Evolutionary conservation across 2,113 vertebrate genomes (phyloP).

Genomic region (Pampusana beccarii): DNA sequence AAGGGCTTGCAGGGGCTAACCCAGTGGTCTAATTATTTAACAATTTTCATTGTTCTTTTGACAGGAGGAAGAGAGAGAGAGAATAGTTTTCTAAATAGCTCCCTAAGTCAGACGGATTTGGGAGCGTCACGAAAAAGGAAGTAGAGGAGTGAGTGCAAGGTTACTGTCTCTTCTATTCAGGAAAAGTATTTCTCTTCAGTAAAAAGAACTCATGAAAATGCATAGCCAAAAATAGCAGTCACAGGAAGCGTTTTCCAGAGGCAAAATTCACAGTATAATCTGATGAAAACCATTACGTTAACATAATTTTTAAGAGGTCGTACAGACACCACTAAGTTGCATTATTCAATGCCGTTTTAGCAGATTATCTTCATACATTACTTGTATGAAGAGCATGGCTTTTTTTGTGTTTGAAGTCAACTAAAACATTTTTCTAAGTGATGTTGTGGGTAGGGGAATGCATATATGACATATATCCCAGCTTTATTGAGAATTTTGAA

Average conservation of each 20-base stretch:
- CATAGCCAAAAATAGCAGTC: not conserved
- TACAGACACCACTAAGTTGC: not conserved
- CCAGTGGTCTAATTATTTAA: not conserved
- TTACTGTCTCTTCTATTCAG: not conserved
- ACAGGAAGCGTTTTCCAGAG: not conserved
- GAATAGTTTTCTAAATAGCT: not conserved
- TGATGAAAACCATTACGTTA: not conserved
- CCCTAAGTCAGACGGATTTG: not conserved
- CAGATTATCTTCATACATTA: not conserved
- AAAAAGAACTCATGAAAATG: not conserved
- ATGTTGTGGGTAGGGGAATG: not conserved
- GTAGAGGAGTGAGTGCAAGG: not conserved
- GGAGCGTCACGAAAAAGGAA: not conserved
- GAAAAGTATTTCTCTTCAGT: not conserved
- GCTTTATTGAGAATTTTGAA: not conserved
- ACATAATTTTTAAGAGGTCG: not conserved
- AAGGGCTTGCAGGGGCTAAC: not conserved
- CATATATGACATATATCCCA: not conserved
- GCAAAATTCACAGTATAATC: not conserved
- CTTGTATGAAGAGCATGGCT: not conserved
- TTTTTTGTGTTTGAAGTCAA: not conserved
- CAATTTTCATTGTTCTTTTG: not conserved
- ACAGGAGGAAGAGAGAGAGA: not conserved
- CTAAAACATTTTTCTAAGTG: not conserved
- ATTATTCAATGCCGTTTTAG: not conserved